A percentile compares a stretch with the other conserved stretches of the same genome.
Evolutionary conservation across 2,113 vertebrate genomes (phyloP).

Genomic region (Menura novaehollandiae): DNA sequence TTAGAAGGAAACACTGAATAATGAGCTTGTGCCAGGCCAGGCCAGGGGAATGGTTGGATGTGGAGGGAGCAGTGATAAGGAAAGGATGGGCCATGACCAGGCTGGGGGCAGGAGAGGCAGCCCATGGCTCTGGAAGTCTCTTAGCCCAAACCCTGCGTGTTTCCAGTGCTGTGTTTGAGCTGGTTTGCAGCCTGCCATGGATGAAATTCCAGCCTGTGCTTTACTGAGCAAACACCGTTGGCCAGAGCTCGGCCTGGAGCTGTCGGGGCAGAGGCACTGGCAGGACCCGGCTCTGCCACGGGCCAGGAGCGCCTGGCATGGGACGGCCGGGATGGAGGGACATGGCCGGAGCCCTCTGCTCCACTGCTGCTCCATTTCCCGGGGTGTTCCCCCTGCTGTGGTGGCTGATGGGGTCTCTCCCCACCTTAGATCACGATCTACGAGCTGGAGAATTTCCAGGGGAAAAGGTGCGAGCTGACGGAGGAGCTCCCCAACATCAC

Average conservation of each 20-base stretch:
- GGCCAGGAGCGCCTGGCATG: rapidly evolving
- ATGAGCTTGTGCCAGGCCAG: background rate
- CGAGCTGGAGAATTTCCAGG: conserved; percentile 86
- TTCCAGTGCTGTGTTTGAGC: background rate
- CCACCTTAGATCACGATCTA: conserved; percentile 64
- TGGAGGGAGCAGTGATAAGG: background rate
- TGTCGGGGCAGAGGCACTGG: background rate
- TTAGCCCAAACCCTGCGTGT: rapidly evolving
- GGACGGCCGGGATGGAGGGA: rapidly evolving
- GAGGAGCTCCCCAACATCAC: conserved; percentile 81
- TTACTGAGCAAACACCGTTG: background rate
- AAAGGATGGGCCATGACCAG: rapidly evolving
- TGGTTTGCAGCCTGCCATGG: rapidly evolving
- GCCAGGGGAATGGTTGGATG: background rate
- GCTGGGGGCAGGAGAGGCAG: background rate
- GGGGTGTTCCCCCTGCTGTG: too few relatives aligned
- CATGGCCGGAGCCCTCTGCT: rapidly evolving
- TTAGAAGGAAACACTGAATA: background rate
- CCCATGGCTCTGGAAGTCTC: rapidly evolving
- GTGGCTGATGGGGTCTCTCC: background rate
- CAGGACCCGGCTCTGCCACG: rapidly evolving
- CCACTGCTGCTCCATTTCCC: background rate
- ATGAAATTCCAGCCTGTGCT: background rate
- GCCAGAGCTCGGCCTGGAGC: rapidly evolving
- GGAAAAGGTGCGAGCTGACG: conserved; percentile 79